Conservation (phyloP, 2,888 invertebrate species). For the Dysmachus trigonus region DNA sequence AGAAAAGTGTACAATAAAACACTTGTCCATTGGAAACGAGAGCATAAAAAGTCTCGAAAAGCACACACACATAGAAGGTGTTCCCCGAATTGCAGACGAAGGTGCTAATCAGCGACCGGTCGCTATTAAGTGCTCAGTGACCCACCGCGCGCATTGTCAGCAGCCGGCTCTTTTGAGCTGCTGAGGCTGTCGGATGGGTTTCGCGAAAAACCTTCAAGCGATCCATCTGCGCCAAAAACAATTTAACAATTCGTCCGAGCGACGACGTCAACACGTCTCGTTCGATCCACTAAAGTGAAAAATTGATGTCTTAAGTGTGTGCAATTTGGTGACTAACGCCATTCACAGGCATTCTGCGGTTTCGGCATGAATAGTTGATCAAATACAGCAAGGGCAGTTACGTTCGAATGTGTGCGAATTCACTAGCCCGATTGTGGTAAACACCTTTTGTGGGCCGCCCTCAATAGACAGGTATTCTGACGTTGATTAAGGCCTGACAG, state of each 20-base stretch:
- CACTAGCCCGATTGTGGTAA: not conserved
- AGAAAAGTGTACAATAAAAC: not conserved
- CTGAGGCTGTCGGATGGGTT: not conserved
- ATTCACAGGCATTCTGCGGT: not conserved
- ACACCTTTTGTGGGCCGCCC: not conserved
- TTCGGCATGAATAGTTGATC: not conserved
- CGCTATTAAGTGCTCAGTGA: not conserved
- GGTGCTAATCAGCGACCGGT: not conserved
- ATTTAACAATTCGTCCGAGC: not conserved
- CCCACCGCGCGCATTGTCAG: not conserved
- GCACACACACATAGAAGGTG: not conserved
- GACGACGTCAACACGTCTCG: not conserved
- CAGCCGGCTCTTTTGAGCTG: not conserved
- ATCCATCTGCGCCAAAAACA: not conserved
- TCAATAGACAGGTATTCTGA: not conserved
- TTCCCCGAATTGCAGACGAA: not conserved
- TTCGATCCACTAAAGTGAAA: not conserved
- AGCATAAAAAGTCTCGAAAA: not conserved
- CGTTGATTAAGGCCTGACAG: not conserved
- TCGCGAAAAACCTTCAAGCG: not conserved
- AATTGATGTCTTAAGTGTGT: not conserved
- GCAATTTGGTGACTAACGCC: not conserved
- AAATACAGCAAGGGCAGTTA: not conserved
- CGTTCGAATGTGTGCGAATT: not conserved
- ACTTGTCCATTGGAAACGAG: not conserved